Evolutionary conservation across 1,140 invertebrate species (phyloP).

Genomic region (Cyrtorhinus lividipennis): DNA sequence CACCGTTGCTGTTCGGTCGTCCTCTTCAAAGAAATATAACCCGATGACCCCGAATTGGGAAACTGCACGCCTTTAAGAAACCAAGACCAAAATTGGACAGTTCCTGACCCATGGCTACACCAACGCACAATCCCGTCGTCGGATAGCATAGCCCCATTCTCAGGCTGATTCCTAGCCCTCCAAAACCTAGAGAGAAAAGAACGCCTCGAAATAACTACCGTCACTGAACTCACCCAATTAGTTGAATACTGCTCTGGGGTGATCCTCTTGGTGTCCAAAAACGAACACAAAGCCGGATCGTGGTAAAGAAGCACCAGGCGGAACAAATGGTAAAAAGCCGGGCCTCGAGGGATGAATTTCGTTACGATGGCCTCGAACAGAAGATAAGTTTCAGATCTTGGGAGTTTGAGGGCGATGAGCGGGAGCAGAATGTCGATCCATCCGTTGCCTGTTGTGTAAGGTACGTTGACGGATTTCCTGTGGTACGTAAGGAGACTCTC

Average conservation of each 20-base stretch:
- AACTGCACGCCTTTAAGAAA: too few relatives aligned
- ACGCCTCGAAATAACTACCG: too few relatives aligned
- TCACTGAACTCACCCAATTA: conserved; percentile 53
- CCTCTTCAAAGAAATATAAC: too few relatives aligned
- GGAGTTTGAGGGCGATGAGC: conserved; percentile 73
- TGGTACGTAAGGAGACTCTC: conserved; percentile 85
- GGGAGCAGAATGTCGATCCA: conserved; percentile 89
- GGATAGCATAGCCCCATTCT: too few relatives aligned
- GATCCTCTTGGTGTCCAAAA: conserved; percentile 90
- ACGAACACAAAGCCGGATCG: conserved; percentile 92
- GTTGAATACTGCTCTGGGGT: conserved; percentile 82
- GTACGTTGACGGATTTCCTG: conserved; percentile 60
- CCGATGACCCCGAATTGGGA: conserved; percentile 4
- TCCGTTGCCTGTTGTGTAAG: conserved; percentile 68
- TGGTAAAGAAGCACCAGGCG: conserved; percentile 90
- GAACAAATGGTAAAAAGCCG: conserved; percentile 55
- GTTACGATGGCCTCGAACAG: conserved; percentile 83
- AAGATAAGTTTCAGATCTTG: conserved; percentile 75
- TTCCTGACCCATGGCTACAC: too few relatives aligned
- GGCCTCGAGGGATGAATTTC: conserved; percentile 64
- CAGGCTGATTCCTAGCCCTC: too few relatives aligned
- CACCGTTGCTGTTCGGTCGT: too few relatives aligned
- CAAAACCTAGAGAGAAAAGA: too few relatives aligned
- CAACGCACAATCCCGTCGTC: too few relatives aligned
- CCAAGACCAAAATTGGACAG: too few relatives aligned